A percentile compares a stretch with the other conserved stretches of the same genome.
Evolutionary conservation across 2,797 vertebrate genomes (phyloP).

Genomic region (Sebastes diaconus): DNA sequence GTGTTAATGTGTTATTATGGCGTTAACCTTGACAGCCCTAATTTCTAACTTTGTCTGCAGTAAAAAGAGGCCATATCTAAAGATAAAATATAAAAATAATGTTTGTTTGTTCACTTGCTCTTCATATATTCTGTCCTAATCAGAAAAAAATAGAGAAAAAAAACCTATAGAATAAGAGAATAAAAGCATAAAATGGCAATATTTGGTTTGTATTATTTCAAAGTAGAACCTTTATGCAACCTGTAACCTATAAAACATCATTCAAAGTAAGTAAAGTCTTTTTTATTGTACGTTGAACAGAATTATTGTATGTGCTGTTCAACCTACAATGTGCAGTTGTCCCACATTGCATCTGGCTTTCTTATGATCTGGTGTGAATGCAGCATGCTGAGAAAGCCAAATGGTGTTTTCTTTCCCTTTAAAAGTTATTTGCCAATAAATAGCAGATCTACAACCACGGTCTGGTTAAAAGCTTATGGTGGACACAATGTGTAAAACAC

Average conservation of each 20-base stretch:
- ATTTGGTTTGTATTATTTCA: neutral
- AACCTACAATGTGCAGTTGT: neutral
- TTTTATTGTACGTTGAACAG: neutral
- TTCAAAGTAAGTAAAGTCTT: neutral
- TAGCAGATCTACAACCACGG: conserved; percentile 8
- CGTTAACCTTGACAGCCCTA: too few relatives aligned
- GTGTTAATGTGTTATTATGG: too few relatives aligned
- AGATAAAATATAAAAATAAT: neutral
- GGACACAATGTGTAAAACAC: conserved; percentile 22
- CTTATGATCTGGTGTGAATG: neutral
- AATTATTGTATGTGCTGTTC: neutral
- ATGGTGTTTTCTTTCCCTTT: conserved; percentile 13
- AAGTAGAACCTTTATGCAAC: neutral
- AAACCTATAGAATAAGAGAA: neutral
- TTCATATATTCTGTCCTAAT: neutral
- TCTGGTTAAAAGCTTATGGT: conserved; percentile 19
- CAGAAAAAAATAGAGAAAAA: neutral
- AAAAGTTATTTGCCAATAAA: conserved; percentile 24
- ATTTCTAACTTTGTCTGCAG: too few relatives aligned
- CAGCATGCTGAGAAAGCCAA: conserved; percentile 13
- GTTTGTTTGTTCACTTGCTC: neutral
- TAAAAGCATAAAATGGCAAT: neutral
- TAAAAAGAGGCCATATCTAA: neutral
- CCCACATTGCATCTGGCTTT: neutral
- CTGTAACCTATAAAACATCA: neutral